Evolutionary conservation across 2,888 invertebrate genomes (phyloP).

Genomic region (Thysanoteuthis rhombus): DNA sequence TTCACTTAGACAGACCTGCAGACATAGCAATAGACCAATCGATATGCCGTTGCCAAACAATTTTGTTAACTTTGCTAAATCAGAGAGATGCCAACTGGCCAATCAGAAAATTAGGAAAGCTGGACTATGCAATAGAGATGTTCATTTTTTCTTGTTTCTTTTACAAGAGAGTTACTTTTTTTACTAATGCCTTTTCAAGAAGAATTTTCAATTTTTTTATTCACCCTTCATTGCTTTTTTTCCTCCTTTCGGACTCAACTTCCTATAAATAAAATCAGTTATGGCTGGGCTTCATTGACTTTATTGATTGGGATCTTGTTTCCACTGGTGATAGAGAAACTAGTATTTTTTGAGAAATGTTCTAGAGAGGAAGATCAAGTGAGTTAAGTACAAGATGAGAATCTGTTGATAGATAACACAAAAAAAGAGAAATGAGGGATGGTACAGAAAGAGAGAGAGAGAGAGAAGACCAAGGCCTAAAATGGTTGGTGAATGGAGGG

Average conservation of each 20-base stretch:
- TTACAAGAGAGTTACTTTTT: not conserved
- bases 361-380: not conserved
- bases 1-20: not conserved
- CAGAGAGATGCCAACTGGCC: not conserved
- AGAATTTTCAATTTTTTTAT: not conserved
- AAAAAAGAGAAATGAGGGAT: not conserved
- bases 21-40: not conserved
- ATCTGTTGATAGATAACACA: not conserved
- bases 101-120: not conserved
- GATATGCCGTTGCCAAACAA: not conserved
- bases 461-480: too few species aligned
- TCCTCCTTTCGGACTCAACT: not conserved
- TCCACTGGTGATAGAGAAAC: not conserved
- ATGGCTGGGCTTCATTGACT: not conserved
- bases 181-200: not conserved
- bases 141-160: not conserved
- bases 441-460: too few species aligned
- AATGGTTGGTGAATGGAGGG: too few species aligned
- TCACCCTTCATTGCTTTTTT: not conserved
- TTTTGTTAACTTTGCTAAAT: not conserved
- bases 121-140: not conserved
- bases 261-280: not conserved
- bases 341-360: not conserved
- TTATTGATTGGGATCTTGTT: not conserved
- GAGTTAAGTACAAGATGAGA: not conserved